phyloP scores from a whole-genome alignment of 2,888 invertebrate genomes.

The Rotaria macrura region DNA sequence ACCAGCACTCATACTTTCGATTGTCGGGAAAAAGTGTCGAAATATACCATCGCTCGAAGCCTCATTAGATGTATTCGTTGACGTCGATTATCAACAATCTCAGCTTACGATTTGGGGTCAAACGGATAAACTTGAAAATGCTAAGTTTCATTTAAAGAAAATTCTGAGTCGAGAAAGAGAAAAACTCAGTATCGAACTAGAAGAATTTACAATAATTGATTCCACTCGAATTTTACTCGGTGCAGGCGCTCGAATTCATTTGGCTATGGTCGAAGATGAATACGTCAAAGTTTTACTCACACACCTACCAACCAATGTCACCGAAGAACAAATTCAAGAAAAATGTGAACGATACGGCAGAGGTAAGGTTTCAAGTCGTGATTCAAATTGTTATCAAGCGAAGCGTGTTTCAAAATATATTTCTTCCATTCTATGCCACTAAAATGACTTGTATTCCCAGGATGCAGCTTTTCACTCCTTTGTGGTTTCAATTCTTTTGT shows the following conservation, averaged over 20 bases:
- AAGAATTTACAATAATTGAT: neutral
- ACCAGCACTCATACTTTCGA: neutral
- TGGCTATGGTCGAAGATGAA: neutral
- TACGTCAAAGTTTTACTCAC: neutral
- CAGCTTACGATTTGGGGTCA: neutral
- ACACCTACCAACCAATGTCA: neutral
- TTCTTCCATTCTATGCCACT: no score
- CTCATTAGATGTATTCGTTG: neutral
- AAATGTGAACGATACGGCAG: neutral
- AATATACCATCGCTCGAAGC: neutral
- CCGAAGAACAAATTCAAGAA: neutral
- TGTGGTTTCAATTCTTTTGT: no score
- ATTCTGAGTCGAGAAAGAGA: neutral
- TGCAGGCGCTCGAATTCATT: neutral
- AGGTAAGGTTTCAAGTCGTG: neutral
- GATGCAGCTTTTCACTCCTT: no score
- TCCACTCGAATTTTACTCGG: neutral
- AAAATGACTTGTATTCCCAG: no score
- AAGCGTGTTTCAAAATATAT: no score
- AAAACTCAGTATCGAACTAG: neutral
- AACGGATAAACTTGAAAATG: neutral
- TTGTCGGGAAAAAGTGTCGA: neutral
- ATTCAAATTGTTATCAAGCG: no score
- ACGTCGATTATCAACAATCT: neutral
- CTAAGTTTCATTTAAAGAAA: neutral